Percentiles rank a stretch among this genome's conserved stretches.
Conservation (phyloP, 1,140 invertebrate species). For the Aphaenogaster ashmeadi region DNA sequence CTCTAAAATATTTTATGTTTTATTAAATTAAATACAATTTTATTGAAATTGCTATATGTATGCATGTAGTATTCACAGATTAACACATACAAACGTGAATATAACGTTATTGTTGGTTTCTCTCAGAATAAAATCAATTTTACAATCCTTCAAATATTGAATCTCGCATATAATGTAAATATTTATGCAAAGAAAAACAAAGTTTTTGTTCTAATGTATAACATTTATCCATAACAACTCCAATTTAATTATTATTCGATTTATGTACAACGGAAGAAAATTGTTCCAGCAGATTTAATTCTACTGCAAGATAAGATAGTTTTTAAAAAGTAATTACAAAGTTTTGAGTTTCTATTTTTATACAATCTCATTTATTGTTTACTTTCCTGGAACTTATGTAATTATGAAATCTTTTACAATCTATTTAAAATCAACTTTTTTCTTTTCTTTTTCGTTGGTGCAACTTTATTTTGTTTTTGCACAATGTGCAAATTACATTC, state of each 20-base stretch:
- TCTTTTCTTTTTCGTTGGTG: no score
- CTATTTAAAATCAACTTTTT: background rate
- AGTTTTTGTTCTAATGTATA: background rate
- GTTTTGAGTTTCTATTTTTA: background rate
- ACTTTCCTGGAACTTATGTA: background rate
- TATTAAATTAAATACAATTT: background rate
- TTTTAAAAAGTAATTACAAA: background rate
- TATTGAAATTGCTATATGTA: background rate
- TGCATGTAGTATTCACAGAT: background rate
- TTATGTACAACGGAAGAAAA: background rate
- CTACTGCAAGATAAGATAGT: background rate
- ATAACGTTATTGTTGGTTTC: background rate
- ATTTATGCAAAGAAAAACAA: background rate
- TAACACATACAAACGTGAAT: background rate
- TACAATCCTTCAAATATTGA: background rate
- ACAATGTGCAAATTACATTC: slow-evolving; percentile 1
- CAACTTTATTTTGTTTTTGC: background rate
- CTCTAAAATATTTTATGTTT: background rate
- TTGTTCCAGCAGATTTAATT: background rate
- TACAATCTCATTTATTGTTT: background rate
- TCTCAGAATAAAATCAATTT: slow-evolving; percentile 10
- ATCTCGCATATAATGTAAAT: background rate
- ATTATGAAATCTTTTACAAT: background rate
- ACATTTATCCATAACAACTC: slow-evolving; percentile 2
- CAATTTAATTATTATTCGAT: background rate